These are phyloP conservation scores for Lycophotia porphyrea DNA, from an alignment of 2,888 invertebrate species.

Conservation along the genomic window DNA sequence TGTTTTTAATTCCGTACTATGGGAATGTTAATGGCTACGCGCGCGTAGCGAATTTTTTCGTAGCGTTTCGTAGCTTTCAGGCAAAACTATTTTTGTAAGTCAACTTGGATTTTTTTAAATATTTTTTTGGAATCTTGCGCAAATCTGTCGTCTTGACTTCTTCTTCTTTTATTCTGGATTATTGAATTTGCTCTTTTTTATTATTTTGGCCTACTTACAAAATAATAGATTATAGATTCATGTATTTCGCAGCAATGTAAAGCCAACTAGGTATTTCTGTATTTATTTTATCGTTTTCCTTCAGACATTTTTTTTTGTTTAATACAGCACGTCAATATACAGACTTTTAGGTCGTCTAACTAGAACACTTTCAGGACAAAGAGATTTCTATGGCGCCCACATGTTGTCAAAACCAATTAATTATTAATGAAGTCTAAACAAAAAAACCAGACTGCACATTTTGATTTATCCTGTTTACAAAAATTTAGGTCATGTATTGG, in stretches of 20 bases:
- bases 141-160: not conserved
- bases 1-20: slow-evolving; percentile 48
- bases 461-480: slow-evolving; percentile 45
- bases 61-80: slow-evolving; percentile 57
- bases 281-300: not conserved
- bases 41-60: slow-evolving; percentile 52
- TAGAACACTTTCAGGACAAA: slow-evolving; percentile 5
- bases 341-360: slow-evolving; percentile 10
- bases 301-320: not conserved
- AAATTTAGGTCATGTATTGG: slow-evolving; percentile 45
- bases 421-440: slow-evolving; percentile 15
- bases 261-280: not conserved
- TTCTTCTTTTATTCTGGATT: slow-evolving; percentile 20
- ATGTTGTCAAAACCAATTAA: slow-evolving; percentile 23
- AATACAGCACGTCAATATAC: not conserved
- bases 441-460: slow-evolving; percentile 24
- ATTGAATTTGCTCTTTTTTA: slow-evolving; percentile 25
- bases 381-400: not conserved
- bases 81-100: slow-evolving; percentile 24
- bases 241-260: not conserved
- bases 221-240: not conserved
- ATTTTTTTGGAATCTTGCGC: slow-evolving; percentile 4
- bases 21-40: slow-evolving; percentile 49
- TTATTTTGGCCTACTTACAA: slow-evolving; percentile 8
- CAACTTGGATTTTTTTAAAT: not conserved